Conservation (phyloP, 2,113 vertebrate species). For the human (Homo sapiens) region GRCh38 chr7:95257001-95257500, state of each 20-base stretch:
- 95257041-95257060: neutral
- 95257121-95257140: neutral
- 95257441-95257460: neutral
- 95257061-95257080: slow-evolving; percentile 9
- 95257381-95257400: neutral
- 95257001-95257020: neutral
- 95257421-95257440: neutral
- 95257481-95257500: neutral
- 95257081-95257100: neutral
- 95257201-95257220: neutral
- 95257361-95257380: neutral
- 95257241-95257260: neutral
- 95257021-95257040: neutral
- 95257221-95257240: neutral
- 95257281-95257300: neutral
- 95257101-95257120: neutral
- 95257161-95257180: neutral
- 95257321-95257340: neutral
- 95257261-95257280: neutral
- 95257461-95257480: neutral
- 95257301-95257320: neutral
- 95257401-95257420: neutral
- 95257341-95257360: neutral
- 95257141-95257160: neutral
- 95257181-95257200: neutral